Evolutionary conservation across 2,113 vertebrate genomes (phyloP).

Genomic region (Ictalurus punctatus): DNA sequence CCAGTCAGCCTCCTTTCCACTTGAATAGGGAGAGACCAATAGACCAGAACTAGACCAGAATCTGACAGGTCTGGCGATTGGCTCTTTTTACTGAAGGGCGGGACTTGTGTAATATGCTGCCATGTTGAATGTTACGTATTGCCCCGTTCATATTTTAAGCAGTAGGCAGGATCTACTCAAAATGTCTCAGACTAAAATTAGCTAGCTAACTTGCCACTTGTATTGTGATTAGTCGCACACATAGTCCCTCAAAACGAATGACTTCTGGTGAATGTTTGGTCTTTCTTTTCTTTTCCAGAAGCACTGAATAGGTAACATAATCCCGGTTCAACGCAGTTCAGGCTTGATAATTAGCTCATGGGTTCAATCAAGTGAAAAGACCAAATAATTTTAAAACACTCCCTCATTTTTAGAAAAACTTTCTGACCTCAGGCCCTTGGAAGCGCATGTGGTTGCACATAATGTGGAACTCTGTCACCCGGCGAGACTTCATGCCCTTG

Average conservation of each 20-base stretch:
- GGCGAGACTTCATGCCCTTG: conserved; percentile 66
- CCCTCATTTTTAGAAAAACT: not conserved
- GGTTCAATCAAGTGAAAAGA: not conserved
- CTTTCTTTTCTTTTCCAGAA: too few relatives aligned
- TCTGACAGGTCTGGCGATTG: not conserved
- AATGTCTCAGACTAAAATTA: too few relatives aligned
- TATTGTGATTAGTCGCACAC: too few relatives aligned
- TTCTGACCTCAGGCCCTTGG: conserved; percentile 23
- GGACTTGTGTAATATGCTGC: not conserved
- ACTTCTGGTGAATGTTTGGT: too few relatives aligned
- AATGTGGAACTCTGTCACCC: conserved; percentile 73
- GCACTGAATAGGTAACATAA: too few relatives aligned
- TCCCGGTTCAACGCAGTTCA: too few relatives aligned
- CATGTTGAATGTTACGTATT: not conserved
- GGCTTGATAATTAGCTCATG: not conserved
- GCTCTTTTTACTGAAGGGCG: not conserved
- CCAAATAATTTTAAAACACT: not conserved
- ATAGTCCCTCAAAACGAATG: too few relatives aligned
- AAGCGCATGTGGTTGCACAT: conserved; percentile 89
- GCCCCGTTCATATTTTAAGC: too few relatives aligned
- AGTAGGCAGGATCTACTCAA: too few relatives aligned
- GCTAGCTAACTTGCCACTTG: too few relatives aligned
- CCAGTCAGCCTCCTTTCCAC: not conserved
- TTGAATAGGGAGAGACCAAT: not conserved
- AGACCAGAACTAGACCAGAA: not conserved